Conservation (phyloP, 2,113 vertebrate species). For the Alexandromys fortis region DNA sequence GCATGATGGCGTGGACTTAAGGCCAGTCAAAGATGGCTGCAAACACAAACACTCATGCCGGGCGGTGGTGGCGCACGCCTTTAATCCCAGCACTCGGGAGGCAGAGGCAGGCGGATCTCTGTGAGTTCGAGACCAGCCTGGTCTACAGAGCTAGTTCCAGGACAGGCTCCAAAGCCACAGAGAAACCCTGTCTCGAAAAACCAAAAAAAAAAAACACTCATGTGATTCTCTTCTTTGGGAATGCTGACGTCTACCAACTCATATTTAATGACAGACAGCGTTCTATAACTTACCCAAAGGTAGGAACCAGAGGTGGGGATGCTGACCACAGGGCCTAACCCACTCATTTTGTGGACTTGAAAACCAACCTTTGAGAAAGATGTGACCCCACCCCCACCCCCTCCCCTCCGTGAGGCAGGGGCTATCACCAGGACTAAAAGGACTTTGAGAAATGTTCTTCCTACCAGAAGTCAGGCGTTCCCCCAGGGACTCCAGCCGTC, state of each 20-base stretch:
- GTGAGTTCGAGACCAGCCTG: too few relatives aligned
- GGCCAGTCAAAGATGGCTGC: background rate
- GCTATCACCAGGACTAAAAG: background rate
- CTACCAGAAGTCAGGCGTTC: background rate
- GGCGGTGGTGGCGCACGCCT: too few relatives aligned
- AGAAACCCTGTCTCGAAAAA: too few relatives aligned
- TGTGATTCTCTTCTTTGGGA: background rate
- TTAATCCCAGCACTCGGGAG: too few relatives aligned
- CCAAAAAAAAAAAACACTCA: too few relatives aligned
- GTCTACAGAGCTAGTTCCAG: too few relatives aligned
- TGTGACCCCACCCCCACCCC: too few relatives aligned
- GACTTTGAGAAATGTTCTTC: background rate
- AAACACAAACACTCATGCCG: too few relatives aligned
- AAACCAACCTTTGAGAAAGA: background rate
- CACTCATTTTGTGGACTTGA: background rate
- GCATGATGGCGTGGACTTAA: too few relatives aligned
- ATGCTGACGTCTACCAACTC: background rate
- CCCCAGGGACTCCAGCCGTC: background rate
- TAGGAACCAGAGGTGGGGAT: too few relatives aligned
- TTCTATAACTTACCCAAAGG: background rate
- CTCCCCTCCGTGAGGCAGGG: background rate
- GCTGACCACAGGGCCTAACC: background rate
- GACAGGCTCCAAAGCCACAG: too few relatives aligned
- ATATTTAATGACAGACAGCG: background rate
- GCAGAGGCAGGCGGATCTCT: too few relatives aligned